Evolutionary conservation across 2,113 vertebrate genomes (phyloP), one percentile per base, ranked within the genome.

Genomic region (Aphelocoma coerulescens): DNA sequence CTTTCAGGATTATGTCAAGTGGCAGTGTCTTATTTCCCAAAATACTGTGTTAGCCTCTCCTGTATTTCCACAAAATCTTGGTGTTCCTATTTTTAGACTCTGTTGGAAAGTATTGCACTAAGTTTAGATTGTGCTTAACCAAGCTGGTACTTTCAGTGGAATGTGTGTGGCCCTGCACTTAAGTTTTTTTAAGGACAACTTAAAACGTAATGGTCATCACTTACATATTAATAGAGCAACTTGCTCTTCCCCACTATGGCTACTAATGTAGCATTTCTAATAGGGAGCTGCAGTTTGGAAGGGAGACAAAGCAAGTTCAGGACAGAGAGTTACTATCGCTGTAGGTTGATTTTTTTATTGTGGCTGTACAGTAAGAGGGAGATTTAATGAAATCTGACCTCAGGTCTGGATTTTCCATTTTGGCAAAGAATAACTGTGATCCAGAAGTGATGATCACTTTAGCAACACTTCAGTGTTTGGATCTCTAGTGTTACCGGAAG

Each of bases 41-140:
- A 72, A 58, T 26, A 15, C 62, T 35, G 3, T 46, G 55, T 88
- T 92, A 76, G n/a, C 52, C 39, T 91, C 61, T 85, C 8, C 2
- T 65, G 16, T 84, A 77, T 92, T 95, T 93, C 51, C 55, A 85
- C 83, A 71, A 93, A 91, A 77, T 71, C 86, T 77, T 20, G 11
- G 12, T 83, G 72, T 54, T 89, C 26, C 74, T 93, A 48, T 72
- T 82, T 91, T 89, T 88, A 72, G 22, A 33, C n/a, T 41, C 58
- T 23, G 11, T 82, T 93, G 92, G 88, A 88, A 88, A 86, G 67
- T 58, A 41, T 73, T 86, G 48, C 66, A 27, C 85, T 95, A 87
- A 85, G 51, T 91, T 96, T 94, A 95, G 84, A 73, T 81, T 55
- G 76, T 93, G 68, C 73, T 91, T 84, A 86, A 83, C 83, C 43